Evolutionary conservation across 2,888 invertebrate genomes (phyloP).

Genomic region (Lutraria lutraria): DNA sequence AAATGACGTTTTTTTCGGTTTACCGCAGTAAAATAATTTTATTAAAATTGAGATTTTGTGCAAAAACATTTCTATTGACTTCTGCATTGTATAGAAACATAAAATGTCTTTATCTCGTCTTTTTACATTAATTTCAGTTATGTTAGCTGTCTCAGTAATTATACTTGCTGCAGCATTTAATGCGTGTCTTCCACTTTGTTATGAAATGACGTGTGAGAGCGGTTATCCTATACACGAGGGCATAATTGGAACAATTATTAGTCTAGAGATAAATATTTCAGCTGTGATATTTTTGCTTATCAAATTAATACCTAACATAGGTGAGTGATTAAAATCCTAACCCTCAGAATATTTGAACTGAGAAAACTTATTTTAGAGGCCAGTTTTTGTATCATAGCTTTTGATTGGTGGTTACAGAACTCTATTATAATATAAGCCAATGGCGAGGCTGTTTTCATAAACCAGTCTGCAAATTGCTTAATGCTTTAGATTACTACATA

Average conservation of each 20-base stretch:
- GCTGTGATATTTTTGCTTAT: slow-evolving; percentile 70
- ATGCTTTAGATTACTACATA: too few relatives aligned
- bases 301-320: slow-evolving; percentile 67
- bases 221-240: slow-evolving; percentile 78
- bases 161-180: slow-evolving; percentile 65
- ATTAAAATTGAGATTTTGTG: too few relatives aligned
- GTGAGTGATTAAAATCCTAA: slow-evolving; percentile 39
- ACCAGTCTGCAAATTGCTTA: not conserved
- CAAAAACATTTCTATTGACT: too few relatives aligned
- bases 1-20: too few relatives aligned
- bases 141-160: slow-evolving; percentile 71
- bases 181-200: slow-evolving; percentile 74
- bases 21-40: too few relatives aligned
- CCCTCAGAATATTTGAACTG: not conserved
- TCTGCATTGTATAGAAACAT: too few relatives aligned
- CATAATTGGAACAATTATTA: slow-evolving; percentile 74
- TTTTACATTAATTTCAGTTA: slow-evolving; percentile 66
- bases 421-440: not conserved
- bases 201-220: slow-evolving; percentile 78
- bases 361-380: not conserved
- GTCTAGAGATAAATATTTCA: slow-evolving; percentile 69
- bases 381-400: not conserved
- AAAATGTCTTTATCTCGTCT: too few relatives aligned
- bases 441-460: not conserved
- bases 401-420: not conserved